Evolutionary conservation across 2,797 vertebrate species (phyloP).

Genomic region (Tenualosa thibaudeaui): DNA sequence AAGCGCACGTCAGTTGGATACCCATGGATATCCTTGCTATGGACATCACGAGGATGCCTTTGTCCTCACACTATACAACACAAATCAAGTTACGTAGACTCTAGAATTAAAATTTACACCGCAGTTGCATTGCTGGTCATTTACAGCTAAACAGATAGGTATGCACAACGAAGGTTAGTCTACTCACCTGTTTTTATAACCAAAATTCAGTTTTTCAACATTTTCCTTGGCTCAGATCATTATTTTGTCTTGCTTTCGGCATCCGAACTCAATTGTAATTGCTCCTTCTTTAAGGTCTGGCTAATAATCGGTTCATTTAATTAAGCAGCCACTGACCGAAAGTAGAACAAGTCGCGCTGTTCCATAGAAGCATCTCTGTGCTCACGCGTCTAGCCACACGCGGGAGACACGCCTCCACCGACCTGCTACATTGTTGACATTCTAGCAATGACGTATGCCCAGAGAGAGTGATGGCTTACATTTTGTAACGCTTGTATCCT

Average conservation of each 20-base stretch:
- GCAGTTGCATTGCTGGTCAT: background rate
- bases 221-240: background rate
- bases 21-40: background rate
- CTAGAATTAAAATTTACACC: background rate
- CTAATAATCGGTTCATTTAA: background rate
- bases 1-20: background rate
- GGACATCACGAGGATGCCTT: background rate
- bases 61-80: background rate
- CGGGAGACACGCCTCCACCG: conserved; percentile 45
- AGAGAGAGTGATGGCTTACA: background rate
- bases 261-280: background rate
- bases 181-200: background rate
- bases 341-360: background rate
- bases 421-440: conserved; percentile 77
- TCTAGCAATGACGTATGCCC: conserved; percentile 62
- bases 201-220: background rate
- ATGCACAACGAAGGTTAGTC: background rate
- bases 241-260: background rate
- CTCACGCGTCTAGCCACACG: conserved; percentile 19
- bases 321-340: background rate
- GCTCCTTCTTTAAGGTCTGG: background rate
- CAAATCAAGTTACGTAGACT: background rate
- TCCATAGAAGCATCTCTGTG: background rate
- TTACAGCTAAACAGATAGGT: background rate
- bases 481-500: background rate